These are phyloP conservation scores for Merops nubicus DNA, from an alignment of 2,113 vertebrate genomes.

Conservation along the genomic window DNA sequence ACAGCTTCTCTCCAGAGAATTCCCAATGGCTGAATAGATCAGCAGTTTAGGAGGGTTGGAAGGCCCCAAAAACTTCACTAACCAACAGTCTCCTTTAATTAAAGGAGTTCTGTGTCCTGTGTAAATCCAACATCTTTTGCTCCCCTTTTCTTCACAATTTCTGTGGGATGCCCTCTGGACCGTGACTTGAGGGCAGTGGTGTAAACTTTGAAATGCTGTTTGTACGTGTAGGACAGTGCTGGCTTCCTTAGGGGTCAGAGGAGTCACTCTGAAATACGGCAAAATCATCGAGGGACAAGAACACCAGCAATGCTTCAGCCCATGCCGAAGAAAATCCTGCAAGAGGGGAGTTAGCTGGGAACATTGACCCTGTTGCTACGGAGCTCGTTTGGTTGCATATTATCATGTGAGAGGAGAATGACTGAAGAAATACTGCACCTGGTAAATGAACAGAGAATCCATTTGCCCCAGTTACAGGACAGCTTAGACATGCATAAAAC, in stretches of 20 bases:
- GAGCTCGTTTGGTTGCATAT: background rate
- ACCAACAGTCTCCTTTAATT: background rate
- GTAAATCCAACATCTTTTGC: background rate
- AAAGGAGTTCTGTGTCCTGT: background rate
- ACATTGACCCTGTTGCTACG: background rate
- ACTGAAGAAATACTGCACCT: background rate
- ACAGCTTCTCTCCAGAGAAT: background rate
- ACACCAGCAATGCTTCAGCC: background rate
- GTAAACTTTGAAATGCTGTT: background rate
- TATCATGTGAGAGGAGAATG: background rate
- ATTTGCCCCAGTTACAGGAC: background rate
- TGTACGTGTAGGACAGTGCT: background rate
- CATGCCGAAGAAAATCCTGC: background rate
- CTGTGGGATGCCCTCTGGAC: background rate
- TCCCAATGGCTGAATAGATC: background rate
- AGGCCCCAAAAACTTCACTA: background rate
- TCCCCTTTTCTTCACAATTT: background rate
- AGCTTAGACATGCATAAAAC: background rate
- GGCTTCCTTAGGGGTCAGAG: background rate
- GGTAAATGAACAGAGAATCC: background rate
- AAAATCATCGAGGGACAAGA: background rate
- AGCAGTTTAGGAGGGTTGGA: background rate
- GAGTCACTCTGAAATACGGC: background rate
- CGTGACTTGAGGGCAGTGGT: background rate
- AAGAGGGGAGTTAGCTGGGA: constrained; percentile 6